Evolutionary conservation across 2,888 invertebrate genomes (phyloP), one percentile per base, ranked within the genome.

Genomic region (Abrostola triplasia): DNA sequence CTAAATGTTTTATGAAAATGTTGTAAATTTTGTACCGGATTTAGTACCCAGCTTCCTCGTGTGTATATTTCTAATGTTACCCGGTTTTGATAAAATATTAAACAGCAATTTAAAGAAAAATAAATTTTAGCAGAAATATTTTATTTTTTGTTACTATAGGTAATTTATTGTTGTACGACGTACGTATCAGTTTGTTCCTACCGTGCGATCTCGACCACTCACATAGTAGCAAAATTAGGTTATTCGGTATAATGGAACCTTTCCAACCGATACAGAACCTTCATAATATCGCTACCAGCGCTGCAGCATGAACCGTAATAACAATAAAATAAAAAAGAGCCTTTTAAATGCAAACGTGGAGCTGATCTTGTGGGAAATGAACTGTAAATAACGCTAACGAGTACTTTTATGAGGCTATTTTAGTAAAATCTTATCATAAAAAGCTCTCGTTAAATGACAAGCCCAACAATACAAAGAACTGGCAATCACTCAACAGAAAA

Each of bases 381-480:
- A 76, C 66, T 74, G 64, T 76, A 76, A 79, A 81, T 79, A 79
- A 77, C 76, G 64, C 66, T 66, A 78, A 71, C 65, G 64, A 69
- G 57, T 67, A 64, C 61, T 80, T 78, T 79, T 73, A 78, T 65
- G 75, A 49, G 61, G 73, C 80, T 80, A 80, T 79, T 84, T 83
- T 69, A 79, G 74, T 76, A 76, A 74, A 79, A 72, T 80, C 78
- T 74, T 80, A 78, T 74, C 77, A 76, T 83, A 81, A 84, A 87
- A 79, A 79, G 58, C 65, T 64, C 47, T 82, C 79, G 77, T 81
- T 83, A 83, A 82, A 67, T 63, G 41, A 64, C 47, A 69, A 70
- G 64, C 71, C 70, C 71, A 69, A 38, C 67, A 68, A 77, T 76
- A 79, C 64, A 71, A 69, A 60, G 56, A 52, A 67, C 65, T 68